Base-by-base conservation (phyloP, 1,140 invertebrate species). In the Trichonephila clavata region DNA sequence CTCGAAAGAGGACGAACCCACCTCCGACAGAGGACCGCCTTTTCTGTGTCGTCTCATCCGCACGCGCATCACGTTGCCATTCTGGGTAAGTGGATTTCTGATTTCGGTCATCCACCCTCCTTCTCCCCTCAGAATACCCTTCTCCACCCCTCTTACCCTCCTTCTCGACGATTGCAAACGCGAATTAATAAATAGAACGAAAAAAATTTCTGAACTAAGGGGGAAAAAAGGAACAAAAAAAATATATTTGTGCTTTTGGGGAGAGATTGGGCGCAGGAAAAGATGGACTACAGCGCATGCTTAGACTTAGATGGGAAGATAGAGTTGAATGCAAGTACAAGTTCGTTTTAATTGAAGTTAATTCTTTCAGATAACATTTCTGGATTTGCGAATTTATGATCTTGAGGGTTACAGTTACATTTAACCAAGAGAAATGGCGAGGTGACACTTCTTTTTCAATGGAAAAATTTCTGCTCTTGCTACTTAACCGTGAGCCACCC, bases 61-160 rank as follows among this genome's bases (percentile, higher is more conserved):
- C 71, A 77, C 71, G 71, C 71, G 71, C 71, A 77, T 77, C 71
- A 77, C 71, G 71, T 77, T 77, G 71, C 71, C 71, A 77, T 77
- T 77, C 71, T 39, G 71, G 71, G 71, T 77, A 77, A 77, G 71
- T 77, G 71, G 71, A 77, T 77, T 77, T 77, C 71, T 77, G 71
- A 77, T 77, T 77, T 77, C 71, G 71, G 71, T 77, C 71, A 39
- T 77, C 71, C 71, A 77, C 71, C 71, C 71, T 39, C 27, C 71
- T 18, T 32, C 24, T 27, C 71, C 16, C 14, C 27, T 7, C 71
- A 32, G 24, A 10, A 27, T 18, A 24, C 14, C 32, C 18, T 18
- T 32, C 24, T 77, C 71, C 27, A 32, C 71, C 21, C 50, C 50
- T 50, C 50, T 13, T 13, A 50, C 50, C 50, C 50, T 50, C 50